Evolutionary conservation across 2,113 vertebrate species (phyloP).

Genomic region (Pelusios castaneus): DNA sequence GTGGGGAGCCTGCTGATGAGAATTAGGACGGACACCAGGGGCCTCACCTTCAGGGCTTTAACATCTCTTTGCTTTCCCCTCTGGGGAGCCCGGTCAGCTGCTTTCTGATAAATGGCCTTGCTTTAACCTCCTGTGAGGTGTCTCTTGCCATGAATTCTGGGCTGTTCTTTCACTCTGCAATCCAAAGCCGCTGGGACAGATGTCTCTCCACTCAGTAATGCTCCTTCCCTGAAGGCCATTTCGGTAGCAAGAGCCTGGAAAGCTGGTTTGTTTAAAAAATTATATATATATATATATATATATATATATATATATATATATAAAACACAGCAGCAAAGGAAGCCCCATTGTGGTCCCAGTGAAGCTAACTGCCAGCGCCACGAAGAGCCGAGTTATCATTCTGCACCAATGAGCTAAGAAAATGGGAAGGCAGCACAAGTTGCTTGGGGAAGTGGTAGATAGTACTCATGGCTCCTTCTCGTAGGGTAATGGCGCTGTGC

Average conservation of each 20-base stretch:
- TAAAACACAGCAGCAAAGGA: neutral
- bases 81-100: neutral
- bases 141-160: neutral
- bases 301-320: too few species aligned
- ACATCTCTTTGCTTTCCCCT: neutral
- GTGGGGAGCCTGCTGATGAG: neutral
- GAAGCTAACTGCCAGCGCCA: neutral
- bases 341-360: fast-evolving
- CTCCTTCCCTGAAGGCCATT: neutral
- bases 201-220: neutral
- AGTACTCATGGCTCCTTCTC: neutral
- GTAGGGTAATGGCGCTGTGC: fast-evolving
- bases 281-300: too few species aligned
- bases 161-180: neutral
- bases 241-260: neutral
- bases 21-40: neutral
- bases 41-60: neutral
- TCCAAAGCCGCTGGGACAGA: neutral
- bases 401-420: neutral
- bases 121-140: too few species aligned
- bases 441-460: neutral
- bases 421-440: neutral
- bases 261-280: too few species aligned
- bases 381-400: neutral
- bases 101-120: neutral